Conservation (phyloP, 2,797 vertebrate species). For the Aselliscus stoliczkanus region DNA sequence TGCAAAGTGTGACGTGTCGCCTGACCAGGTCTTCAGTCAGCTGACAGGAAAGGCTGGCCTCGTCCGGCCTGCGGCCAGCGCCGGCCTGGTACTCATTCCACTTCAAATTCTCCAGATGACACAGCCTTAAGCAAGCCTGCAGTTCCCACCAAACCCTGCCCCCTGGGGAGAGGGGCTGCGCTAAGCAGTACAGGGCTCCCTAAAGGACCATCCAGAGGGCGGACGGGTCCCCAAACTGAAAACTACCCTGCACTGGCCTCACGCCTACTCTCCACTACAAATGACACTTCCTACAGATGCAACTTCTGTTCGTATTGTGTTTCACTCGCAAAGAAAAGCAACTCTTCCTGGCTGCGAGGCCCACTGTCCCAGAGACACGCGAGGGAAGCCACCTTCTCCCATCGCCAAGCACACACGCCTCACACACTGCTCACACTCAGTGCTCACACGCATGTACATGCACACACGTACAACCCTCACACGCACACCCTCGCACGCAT, state of each 20-base stretch:
- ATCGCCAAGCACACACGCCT: accelerated
- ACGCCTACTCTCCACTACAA: accelerated
- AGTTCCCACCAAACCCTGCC: not conserved
- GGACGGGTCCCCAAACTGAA: not conserved
- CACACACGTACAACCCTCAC: not conserved
- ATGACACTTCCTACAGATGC: not conserved
- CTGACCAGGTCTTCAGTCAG: not conserved
- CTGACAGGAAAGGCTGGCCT: accelerated
- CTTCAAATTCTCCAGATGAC: too few species aligned
- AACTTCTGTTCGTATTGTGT: not conserved
- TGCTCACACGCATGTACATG: too few species aligned
- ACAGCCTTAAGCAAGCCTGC: too few species aligned
- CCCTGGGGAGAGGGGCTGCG: accelerated
- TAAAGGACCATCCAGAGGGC: too few species aligned
- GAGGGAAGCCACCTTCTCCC: not conserved
- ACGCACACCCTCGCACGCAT: not conserved
- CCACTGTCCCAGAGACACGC: accelerated
- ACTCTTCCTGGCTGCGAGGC: not conserved
- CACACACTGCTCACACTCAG: not conserved
- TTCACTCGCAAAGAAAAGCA: not conserved
- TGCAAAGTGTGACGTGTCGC: accelerated
- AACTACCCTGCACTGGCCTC: accelerated
- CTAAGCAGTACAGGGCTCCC: accelerated
- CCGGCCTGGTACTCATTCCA: too few species aligned
- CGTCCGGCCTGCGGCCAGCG: accelerated